Conservation (phyloP, 2,113 vertebrate genomes). For the Ailuropoda melanoleuca region DNA sequence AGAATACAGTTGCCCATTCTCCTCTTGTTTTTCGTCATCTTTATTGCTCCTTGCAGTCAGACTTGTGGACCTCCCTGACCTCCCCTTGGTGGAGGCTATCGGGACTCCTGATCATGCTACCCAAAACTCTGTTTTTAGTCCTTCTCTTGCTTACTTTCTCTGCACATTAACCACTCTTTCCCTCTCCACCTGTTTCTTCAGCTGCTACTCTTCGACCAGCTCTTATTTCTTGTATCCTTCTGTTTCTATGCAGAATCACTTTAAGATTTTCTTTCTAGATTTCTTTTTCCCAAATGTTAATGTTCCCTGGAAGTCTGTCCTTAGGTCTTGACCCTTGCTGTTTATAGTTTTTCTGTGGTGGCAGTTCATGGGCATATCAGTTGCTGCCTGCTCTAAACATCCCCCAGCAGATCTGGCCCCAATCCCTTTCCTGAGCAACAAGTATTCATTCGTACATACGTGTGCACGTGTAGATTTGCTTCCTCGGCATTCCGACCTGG, state of each 20-base stretch:
- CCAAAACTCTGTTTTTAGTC: not conserved
- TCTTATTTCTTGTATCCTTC: not conserved
- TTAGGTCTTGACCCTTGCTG: not conserved
- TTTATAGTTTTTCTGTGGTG: not conserved
- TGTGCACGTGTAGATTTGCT: not conserved
- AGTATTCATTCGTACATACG: not conserved
- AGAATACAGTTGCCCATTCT: not conserved
- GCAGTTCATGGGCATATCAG: fast-evolving
- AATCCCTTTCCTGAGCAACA: not conserved
- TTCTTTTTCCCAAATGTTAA: not conserved
- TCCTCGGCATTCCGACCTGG: not conserved
- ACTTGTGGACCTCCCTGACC: not conserved
- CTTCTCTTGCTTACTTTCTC: not conserved
- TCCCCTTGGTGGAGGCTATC: not conserved
- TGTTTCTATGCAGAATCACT: not conserved
- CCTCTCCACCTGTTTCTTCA: not conserved
- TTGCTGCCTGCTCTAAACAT: not conserved
- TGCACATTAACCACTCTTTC: not conserved
- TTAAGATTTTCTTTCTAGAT: not conserved
- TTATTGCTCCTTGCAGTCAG: not conserved
- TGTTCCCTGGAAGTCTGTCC: not conserved
- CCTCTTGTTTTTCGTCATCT: not conserved
- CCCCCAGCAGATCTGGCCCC: not conserved
- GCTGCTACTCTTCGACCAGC: not conserved
- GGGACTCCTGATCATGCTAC: not conserved